Conservation (phyloP, 2,797 vertebrate species). For the Ctenopoma kingsleyae region DNA sequence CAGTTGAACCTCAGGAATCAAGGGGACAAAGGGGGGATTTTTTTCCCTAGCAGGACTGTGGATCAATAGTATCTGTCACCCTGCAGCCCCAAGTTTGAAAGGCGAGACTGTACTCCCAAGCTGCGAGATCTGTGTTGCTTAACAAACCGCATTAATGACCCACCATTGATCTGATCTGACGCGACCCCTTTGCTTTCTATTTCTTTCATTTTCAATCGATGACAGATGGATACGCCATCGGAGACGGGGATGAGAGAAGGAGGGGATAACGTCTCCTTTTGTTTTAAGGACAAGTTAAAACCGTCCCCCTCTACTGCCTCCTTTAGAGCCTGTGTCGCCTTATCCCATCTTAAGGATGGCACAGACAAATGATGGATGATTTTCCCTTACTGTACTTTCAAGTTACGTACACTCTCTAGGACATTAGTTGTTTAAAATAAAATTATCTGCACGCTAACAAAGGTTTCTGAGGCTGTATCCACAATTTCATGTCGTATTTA, state of each 20-base stretch:
- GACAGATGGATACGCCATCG: constrained; percentile 80
- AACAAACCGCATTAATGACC: constrained; percentile 87
- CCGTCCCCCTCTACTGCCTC: constrained; percentile 62
- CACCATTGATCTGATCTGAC: constrained; percentile 83
- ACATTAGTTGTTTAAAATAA: constrained; percentile 37
- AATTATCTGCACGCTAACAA: constrained; percentile 25
- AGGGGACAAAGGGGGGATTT: constrained; percentile 70
- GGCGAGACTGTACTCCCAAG: constrained; percentile 83
- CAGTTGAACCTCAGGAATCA: constrained; percentile 76
- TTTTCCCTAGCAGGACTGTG: constrained; percentile 56
- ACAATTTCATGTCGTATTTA: constrained; percentile 16
- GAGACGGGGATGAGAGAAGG: constrained; percentile 79
- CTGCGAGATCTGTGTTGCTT: constrained; percentile 84
- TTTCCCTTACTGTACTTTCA: constrained; percentile 71
- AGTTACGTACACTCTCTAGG: constrained; percentile 51
- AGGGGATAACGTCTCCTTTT: constrained; percentile 86
- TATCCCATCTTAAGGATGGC: constrained; percentile 70
- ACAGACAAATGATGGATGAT: constrained; percentile 67
- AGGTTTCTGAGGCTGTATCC: constrained; percentile 2
- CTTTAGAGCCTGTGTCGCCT: constrained; percentile 64
- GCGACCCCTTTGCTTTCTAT: constrained; percentile 79
- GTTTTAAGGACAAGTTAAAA: constrained; percentile 87
- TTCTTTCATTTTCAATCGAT: constrained; percentile 88
- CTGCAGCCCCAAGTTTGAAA: constrained; percentile 79
- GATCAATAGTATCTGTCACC: constrained; percentile 87